phyloP scores from a whole-genome alignment of 2,888 invertebrate genomes.

The Drepanosiphum platanoidis region DNA sequence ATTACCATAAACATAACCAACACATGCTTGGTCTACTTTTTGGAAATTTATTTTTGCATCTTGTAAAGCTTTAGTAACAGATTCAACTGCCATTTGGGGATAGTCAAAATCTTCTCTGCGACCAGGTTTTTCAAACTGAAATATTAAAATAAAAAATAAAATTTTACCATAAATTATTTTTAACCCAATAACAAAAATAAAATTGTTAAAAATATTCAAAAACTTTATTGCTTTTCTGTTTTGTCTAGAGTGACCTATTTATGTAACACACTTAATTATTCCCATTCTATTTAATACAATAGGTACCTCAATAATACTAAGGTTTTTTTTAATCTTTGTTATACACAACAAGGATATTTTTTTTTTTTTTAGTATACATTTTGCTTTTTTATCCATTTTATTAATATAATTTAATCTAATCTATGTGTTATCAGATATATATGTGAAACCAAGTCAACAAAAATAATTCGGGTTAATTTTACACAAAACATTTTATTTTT shows the following conservation, averaged over 20 bases:
- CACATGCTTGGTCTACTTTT: slow-evolving; percentile 87
- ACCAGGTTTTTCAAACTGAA: slow-evolving; percentile 92
- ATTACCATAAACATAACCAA: slow-evolving; percentile 89
- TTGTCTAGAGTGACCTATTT: not conserved
- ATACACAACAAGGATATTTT: not conserved
- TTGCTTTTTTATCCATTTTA: not conserved
- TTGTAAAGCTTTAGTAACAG: slow-evolving; percentile 84
- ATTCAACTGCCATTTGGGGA: slow-evolving; percentile 94
- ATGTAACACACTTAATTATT: not conserved
- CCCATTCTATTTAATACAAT: not conserved
- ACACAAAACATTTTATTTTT: too few relatives aligned
- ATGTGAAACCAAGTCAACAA: not conserved
- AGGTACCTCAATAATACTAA: not conserved
- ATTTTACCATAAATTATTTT: not conserved
- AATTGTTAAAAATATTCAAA: not conserved
- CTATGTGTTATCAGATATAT: not conserved
- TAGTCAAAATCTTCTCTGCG: slow-evolving; percentile 84
- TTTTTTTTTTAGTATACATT: not conserved
- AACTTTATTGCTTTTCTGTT: not conserved
- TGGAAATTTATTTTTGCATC: slow-evolving; percentile 83
- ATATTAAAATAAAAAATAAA: slow-evolving; percentile 28
- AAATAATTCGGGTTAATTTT: too few relatives aligned
- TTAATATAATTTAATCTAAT: not conserved
- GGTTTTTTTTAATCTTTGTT: not conserved
- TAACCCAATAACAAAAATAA: not conserved